A percentile compares a stretch with the other conserved stretches of the same genome.
phyloP scores from a whole-genome alignment of 1,140 invertebrate species.

The Papilio polytes region DNA sequence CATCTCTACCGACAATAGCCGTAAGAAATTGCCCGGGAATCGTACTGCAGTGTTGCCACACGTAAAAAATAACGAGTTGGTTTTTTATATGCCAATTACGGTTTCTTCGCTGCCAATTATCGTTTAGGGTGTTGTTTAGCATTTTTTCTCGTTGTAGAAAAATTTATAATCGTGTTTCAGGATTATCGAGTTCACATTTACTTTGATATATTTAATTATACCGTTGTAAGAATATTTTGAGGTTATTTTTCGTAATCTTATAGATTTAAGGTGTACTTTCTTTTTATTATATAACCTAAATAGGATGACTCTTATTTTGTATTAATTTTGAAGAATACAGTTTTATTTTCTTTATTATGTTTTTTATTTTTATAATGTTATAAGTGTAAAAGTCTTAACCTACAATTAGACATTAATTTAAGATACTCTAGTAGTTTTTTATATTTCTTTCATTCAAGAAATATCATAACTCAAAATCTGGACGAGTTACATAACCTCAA shows the following conservation, averaged over 20 bases:
- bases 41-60: slow-evolving; percentile 45
- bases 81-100: slow-evolving; percentile 25
- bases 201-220: neutral
- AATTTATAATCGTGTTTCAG: neutral
- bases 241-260: neutral
- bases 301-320: too few species aligned
- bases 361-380: too few species aligned
- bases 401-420: too few species aligned
- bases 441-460: too few species aligned
- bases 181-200: neutral
- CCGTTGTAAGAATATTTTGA: neutral
- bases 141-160: neutral
- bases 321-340: too few species aligned
- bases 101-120: slow-evolving; percentile 27
- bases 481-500: neutral
- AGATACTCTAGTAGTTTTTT: too few species aligned
- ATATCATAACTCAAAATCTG: too few species aligned
- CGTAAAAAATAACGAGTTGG: slow-evolving; percentile 31
- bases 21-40: slow-evolving; percentile 55
- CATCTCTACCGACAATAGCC: slow-evolving; percentile 46
- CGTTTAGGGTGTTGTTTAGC: slow-evolving; percentile 10
- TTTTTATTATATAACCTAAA: neutral
- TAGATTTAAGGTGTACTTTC: neutral
- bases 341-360: too few species aligned
- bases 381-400: too few species aligned